Conservation (phyloP, 2,888 invertebrate genomes). For the Xestobium rufovillosum region DNA sequence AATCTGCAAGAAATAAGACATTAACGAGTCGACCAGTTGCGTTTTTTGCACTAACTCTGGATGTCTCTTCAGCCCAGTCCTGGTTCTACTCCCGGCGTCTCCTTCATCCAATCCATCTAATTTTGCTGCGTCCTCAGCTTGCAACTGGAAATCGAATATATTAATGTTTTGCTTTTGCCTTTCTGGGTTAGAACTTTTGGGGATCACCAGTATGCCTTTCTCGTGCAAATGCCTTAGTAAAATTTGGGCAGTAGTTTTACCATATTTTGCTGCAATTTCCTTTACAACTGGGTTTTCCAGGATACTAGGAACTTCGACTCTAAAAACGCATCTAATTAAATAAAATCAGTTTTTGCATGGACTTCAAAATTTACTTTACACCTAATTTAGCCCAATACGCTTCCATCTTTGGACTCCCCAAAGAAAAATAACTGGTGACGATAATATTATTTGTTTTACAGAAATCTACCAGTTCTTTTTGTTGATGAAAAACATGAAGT, state of each 20-base stretch:
- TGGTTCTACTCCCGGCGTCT: too few relatives aligned
- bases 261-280: conserved; percentile 47
- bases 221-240: conserved; percentile 66
- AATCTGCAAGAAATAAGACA: too few relatives aligned
- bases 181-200: conserved; percentile 70
- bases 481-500: conserved; percentile 71
- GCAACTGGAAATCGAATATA: too few relatives aligned
- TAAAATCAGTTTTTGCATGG: too few relatives aligned
- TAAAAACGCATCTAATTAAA: conserved; percentile 37
- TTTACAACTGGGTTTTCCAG: conserved; percentile 53
- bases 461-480: conserved; percentile 53
- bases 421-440: too few relatives aligned
- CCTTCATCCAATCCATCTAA: conserved; percentile 59
- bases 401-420: conserved; percentile 64
- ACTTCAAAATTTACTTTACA: conserved; percentile 42
- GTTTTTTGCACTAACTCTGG: too few relatives aligned
- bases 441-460: conserved; percentile 58
- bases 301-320: conserved; percentile 57
- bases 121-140: conserved; percentile 52
- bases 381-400: conserved; percentile 47
- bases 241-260: conserved; percentile 67
- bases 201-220: conserved; percentile 66
- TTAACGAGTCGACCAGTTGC: too few relatives aligned
- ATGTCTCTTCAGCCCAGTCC: too few relatives aligned
- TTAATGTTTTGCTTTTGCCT: conserved; percentile 72